Evolutionary conservation across 2,888 invertebrate genomes (phyloP), one percentile per base, ranked within the genome.

Genomic region (Drosophila paranaensis): DNA sequence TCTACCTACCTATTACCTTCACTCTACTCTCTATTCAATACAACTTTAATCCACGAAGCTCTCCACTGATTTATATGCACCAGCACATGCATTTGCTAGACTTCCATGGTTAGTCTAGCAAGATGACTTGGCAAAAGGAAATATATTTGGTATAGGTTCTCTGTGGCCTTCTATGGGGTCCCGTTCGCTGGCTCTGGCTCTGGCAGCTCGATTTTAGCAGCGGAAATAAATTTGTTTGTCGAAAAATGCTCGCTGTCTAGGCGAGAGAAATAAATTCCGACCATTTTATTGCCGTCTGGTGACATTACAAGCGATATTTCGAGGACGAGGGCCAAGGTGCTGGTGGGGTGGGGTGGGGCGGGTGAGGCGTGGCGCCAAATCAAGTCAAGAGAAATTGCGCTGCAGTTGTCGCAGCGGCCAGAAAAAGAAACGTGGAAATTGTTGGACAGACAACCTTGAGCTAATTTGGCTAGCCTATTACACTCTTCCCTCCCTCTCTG

Each of bases 281-380:
- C 89, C 62, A 69, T 87, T 84, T 84, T 84, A 84, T 89, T 69
- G 89, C 78, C 70, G 89, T 87, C 83, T 84, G 62, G 83, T 75
- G 89, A 67, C 81, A 84, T 84, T 84, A 87, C 81, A 71, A 74
- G 71, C 65, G 81, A 79, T 78, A 81, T 87, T 77, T 77, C 57
- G 56, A 60, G 50, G 57, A 63, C 50, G 43, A 25, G 58, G 55
- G 8, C 14, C 11, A 11, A 13, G 11, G 4, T 20, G 37, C 42
- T n/a, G 20, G 30, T 3, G 27, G n/a, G 25, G 4, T 3, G 27
- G n/a, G 25, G 4, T 8, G 30, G 30, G 30, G 51, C 27, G 14
- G 16, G 14, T 20, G 20, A 40, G 60, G 42, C n/a, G 37, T 48
- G 37, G 86, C 87, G 82, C 84, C 87, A 85, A 84, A 82, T 81